These are phyloP conservation scores for Euplexia lucipara DNA, from an alignment of 2,888 invertebrate genomes.

Conservation along the genomic window DNA sequence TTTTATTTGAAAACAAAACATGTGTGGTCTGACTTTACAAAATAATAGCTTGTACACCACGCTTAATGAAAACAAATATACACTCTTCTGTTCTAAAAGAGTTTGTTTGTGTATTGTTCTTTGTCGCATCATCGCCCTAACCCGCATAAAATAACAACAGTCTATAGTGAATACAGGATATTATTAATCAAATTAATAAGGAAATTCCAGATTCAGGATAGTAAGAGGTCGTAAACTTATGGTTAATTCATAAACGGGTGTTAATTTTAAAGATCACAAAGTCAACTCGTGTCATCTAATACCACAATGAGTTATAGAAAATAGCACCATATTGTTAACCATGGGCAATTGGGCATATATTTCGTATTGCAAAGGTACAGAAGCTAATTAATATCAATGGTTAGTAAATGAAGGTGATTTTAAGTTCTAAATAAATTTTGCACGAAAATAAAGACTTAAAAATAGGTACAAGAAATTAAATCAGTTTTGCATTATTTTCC, in stretches of 20 bases:
- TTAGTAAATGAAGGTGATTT: not conserved
- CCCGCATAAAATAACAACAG: constrained; percentile 22
- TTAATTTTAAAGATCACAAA: constrained; percentile 18
- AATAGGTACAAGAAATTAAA: not conserved
- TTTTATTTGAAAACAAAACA: too few relatives aligned
- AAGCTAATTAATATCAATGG: not conserved
- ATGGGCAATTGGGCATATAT: too few relatives aligned
- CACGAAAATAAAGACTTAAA: not conserved
- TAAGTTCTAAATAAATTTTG: not conserved
- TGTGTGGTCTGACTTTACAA: too few relatives aligned
- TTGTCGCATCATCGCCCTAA: not conserved
- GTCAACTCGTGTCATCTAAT: not conserved
- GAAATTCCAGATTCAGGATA: constrained; percentile 22
- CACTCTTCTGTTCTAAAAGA: too few relatives aligned
- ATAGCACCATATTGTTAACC: not conserved
- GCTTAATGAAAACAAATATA: too few relatives aligned
- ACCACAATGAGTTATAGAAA: not conserved
- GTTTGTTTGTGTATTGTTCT: not conserved
- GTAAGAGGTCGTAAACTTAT: constrained; percentile 13
- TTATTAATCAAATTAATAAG: constrained; percentile 39
- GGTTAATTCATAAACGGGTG: constrained; percentile 13
- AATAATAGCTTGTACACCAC: too few relatives aligned
- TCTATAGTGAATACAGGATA: constrained; percentile 15
- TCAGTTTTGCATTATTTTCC: constrained; percentile 14
- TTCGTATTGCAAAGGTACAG: not conserved